A percentile compares a stretch with the other conserved stretches of the same genome.
Conservation (phyloP, 2,888 invertebrate genomes). For the Entomobrya proxima region DNA sequence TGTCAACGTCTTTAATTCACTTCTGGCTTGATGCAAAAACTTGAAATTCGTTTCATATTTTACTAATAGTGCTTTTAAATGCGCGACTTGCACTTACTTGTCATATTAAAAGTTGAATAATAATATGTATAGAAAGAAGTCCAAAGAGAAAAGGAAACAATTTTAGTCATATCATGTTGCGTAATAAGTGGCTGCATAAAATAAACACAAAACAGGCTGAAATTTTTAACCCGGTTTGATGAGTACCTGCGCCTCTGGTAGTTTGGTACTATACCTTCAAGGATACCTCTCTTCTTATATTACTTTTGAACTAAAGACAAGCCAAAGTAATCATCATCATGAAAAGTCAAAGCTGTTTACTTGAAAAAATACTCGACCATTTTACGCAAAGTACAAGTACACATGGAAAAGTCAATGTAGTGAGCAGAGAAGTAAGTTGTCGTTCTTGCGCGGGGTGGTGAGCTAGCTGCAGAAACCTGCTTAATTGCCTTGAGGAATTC, state of each 20-base stretch:
- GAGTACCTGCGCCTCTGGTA: neutral
- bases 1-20: no score
- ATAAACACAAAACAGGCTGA: neutral
- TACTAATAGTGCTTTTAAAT: no score
- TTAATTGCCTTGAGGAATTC: constrained; percentile 60
- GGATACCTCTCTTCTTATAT: no score
- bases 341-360: no score
- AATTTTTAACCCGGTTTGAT: constrained; percentile 14
- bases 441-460: neutral
- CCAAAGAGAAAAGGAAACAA: neutral
- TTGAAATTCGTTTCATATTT: no score
- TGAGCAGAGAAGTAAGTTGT: neutral
- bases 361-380: no score
- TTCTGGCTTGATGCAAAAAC: no score
- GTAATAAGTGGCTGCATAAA: neutral
- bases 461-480: constrained; percentile 36
- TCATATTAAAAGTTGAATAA: neutral
- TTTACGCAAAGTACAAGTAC: no score
- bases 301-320: neutral
- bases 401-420: neutral
- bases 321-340: neutral
- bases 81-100: no score
- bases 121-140: neutral
- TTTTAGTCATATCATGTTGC: constrained; percentile 4
- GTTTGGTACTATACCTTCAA: neutral